A percentile compares a stretch with the other conserved stretches of the same genome.
Evolutionary conservation across 2,888 invertebrate species (phyloP).

Genomic region (Xanthia icteritia): DNA sequence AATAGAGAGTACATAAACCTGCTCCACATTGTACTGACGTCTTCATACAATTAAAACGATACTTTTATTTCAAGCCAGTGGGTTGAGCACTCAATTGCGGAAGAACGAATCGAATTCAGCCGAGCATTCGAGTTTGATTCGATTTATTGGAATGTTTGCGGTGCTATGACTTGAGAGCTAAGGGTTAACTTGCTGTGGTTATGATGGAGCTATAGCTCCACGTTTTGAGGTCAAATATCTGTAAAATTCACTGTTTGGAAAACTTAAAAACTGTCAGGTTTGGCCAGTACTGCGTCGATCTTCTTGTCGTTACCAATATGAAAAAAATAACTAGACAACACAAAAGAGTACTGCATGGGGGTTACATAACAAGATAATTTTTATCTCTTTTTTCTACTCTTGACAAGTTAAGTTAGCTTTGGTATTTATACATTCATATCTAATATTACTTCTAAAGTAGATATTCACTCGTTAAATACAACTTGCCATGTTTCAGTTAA

Average conservation of each 20-base stretch:
- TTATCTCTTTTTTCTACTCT: background rate
- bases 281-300: background rate
- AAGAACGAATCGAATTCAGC: slow-evolving; percentile 46
- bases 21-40: background rate
- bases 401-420: background rate
- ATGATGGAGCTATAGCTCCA: background rate
- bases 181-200: slow-evolving; percentile 17
- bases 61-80: slow-evolving; percentile 49
- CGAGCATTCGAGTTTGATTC: slow-evolving; percentile 52
- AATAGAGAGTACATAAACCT: slow-evolving; percentile 9
- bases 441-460: background rate
- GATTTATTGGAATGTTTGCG: slow-evolving; percentile 45
- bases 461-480: background rate
- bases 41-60: slow-evolving; percentile 38
- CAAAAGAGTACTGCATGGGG: background rate
- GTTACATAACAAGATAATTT: background rate
- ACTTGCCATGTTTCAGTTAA: background rate
- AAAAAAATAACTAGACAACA: background rate
- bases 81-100: slow-evolving; percentile 34
- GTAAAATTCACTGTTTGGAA: background rate
- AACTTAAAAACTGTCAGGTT: too few species aligned
- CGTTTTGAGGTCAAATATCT: background rate
- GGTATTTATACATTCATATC: background rate
- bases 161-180: slow-evolving; percentile 25
- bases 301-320: background rate